Evolutionary conservation across 2,888 invertebrate genomes (phyloP).

Genomic region (Rugalucina vietnamica): DNA sequence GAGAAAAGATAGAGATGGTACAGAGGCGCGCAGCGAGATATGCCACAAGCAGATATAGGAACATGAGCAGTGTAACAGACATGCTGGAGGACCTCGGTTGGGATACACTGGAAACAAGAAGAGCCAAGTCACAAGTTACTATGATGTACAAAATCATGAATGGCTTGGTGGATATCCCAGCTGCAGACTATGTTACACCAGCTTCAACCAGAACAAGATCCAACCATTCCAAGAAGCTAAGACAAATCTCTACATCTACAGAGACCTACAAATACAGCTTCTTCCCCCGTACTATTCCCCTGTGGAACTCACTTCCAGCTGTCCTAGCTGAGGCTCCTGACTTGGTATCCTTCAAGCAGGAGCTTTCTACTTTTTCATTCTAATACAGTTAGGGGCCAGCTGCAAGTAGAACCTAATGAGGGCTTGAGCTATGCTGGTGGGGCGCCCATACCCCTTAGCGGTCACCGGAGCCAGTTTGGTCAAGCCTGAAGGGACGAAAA

Average conservation of each 20-base stretch:
- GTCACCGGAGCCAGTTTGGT: too few relatives aligned
- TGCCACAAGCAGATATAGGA: not conserved
- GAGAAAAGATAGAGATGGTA: conserved; percentile 1
- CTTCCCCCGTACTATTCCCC: not conserved
- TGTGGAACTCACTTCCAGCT: not conserved
- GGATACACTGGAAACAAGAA: not conserved
- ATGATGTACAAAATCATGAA: not conserved
- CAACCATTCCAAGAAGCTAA: not conserved
- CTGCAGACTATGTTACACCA: not conserved
- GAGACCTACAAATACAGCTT: not conserved
- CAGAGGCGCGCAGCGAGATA: conserved; percentile 10
- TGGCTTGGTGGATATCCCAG: not conserved
- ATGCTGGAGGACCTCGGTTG: not conserved
- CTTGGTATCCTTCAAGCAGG: not conserved
- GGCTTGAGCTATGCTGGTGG: not conserved
- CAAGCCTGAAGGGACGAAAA: too few relatives aligned
- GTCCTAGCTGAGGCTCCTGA: not conserved
- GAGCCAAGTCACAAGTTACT: not conserved
- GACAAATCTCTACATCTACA: not conserved
- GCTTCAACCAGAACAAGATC: conserved; percentile 5
- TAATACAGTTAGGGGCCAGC: not conserved
- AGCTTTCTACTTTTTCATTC: not conserved
- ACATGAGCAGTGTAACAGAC: not conserved
- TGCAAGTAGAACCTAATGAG: not conserved
- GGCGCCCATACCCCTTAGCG: too few relatives aligned